These are phyloP conservation scores for Anisognathus igniventris DNA, from an alignment of 2,797 vertebrate species.

Conservation along the genomic window DNA sequence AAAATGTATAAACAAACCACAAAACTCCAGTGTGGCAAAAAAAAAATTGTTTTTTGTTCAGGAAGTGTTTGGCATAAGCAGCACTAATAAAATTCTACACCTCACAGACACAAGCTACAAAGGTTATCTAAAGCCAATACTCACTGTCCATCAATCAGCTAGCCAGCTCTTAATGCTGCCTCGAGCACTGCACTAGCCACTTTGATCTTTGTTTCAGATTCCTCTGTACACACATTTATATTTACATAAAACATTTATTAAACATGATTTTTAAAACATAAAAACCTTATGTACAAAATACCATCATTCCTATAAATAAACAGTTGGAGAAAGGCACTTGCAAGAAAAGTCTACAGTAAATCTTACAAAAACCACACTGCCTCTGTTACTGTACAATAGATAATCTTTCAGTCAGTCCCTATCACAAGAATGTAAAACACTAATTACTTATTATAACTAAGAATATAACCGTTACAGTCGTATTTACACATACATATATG, in stretches of 20 bases:
- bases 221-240: constrained; percentile 77
- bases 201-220: constrained; percentile 69
- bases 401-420: constrained; percentile 66
- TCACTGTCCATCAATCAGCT: constrained; percentile 55
- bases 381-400: constrained; percentile 79
- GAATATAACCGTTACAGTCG: constrained; percentile 69
- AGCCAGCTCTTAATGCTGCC: constrained; percentile 63
- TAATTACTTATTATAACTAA: constrained; percentile 68
- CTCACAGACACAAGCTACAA: constrained; percentile 61
- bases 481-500: constrained; percentile 73
- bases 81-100: constrained; percentile 49
- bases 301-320: constrained; percentile 83
- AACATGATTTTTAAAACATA: constrained; percentile 75
- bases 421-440: constrained; percentile 75
- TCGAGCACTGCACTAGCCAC: constrained; percentile 65
- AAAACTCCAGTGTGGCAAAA: neutral
- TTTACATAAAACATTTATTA: constrained; percentile 77
- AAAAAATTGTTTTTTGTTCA: neutral
- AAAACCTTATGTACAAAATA: constrained; percentile 79
- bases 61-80: constrained; percentile 44
- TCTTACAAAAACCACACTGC: constrained; percentile 77
- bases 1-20: neutral
- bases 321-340: constrained; percentile 84
- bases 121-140: constrained; percentile 63
- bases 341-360: constrained; percentile 83